Evolutionary conservation across 1,140 invertebrate species (phyloP), one percentile per base, ranked within the genome.

Genomic region (Zaprionus inermis): DNA sequence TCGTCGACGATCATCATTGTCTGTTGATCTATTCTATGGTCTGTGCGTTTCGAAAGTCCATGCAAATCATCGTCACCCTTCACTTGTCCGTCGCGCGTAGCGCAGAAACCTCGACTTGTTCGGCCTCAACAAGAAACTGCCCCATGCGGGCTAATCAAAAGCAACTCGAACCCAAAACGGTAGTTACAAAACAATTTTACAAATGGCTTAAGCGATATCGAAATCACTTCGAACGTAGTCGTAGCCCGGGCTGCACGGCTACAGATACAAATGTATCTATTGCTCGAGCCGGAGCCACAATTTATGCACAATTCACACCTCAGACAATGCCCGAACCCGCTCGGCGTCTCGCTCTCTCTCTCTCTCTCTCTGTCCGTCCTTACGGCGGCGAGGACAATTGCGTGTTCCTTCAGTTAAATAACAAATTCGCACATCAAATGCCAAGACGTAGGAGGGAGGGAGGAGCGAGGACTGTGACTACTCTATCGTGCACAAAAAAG

Each of bases 341-440:
- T 28, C 24, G 3, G 3, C 4, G 4, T 4, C 22, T 24, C 22
- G 1, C 22, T 24, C 22, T 5, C 4, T 2, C 36, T 12, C n/a
- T 6, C 2, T 12, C 36, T 12, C 14, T n/a, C 36, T 14, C 36
- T n/a, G 12, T 44, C 38, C n/a, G n/a, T 59, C 18, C 44, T 18
- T 32, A 14, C 65, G 54, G 68, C 34, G n/a, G n/a, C 58, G 79
- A 63, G 77, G 70, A 86, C 82, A 86, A 83, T 84, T 86, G 83
- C 81, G 69, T 91, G 83, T 78, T 81, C 72, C 69, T 79, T 57
- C 44, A 57, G 76, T 72, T 90, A 90, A 90, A 80, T 89, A 91
- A 91, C 90, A 91, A 90, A 91, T 91, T 91, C 90, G 83, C 90
- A 90, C 90, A 91, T 91, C 90, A 91, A 91, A 91, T 86, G 81